phyloP scores from a whole-genome alignment of 2,888 invertebrate genomes.

The Tyria jacobaeae region DNA sequence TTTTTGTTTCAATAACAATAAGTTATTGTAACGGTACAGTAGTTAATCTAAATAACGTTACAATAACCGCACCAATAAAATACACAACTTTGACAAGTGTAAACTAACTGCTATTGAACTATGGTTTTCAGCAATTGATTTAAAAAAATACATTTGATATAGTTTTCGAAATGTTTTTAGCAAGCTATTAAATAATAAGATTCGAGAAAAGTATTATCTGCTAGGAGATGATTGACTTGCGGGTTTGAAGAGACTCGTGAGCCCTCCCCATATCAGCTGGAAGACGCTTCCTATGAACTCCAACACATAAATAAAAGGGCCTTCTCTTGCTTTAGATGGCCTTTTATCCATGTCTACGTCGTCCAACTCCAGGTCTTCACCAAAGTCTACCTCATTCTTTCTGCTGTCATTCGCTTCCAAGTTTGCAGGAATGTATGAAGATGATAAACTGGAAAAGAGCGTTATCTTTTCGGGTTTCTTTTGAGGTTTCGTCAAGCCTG shows the following conservation, averaged over 20 bases:
- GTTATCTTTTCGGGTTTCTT: constrained; percentile 78
- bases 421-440: neutral
- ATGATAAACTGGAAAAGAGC: constrained; percentile 58
- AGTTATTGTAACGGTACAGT: too few species aligned
- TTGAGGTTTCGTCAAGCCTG: constrained; percentile 54
- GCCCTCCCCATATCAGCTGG: constrained; percentile 71
- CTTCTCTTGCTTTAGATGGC: constrained; percentile 46
- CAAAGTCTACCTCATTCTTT: constrained; percentile 39
- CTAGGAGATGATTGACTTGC: constrained; percentile 5
- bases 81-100: neutral
- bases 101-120: neutral
- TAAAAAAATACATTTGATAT: neutral
- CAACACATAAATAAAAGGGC: constrained; percentile 63
- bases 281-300: constrained; percentile 72
- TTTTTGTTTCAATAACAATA: neutral
- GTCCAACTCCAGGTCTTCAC: constrained; percentile 52
- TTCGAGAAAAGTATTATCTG: neutral
- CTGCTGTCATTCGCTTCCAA: constrained; percentile 22
- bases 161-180: neutral
- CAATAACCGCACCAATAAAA: neutral
- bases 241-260: constrained; percentile 62
- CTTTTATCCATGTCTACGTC: constrained; percentile 49
- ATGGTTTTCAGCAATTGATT: neutral
- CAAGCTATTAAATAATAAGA: neutral
- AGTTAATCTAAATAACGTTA: neutral